Evolutionary conservation across 2,113 vertebrate genomes (phyloP).

Genomic region (Hemicordylus capensis): DNA sequence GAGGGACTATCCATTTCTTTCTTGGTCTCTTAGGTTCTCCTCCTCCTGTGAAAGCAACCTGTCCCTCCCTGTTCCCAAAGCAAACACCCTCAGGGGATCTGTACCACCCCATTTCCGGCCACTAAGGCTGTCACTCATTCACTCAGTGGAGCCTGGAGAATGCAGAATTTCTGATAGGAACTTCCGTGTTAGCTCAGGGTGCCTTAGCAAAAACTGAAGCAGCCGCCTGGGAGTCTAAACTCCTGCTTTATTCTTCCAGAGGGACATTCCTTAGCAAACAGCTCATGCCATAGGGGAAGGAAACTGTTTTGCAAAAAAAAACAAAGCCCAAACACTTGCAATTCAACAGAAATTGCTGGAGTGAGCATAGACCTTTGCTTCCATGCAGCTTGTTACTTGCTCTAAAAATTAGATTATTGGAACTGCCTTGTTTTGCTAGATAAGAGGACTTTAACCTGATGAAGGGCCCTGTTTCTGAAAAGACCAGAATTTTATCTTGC

Average conservation of each 20-base stretch:
- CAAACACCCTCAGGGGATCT: neutral
- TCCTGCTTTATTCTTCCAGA: neutral
- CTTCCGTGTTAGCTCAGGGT: neutral
- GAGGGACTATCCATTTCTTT: neutral
- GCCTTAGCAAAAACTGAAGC: neutral
- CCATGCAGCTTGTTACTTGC: neutral
- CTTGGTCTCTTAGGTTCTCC: neutral
- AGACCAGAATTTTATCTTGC: neutral
- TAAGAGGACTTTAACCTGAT: neutral
- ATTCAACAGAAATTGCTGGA: neutral
- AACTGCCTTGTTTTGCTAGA: neutral
- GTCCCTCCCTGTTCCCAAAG: neutral
- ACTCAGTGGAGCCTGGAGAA: neutral
- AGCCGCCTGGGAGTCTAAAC: neutral
- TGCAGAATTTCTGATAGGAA: neutral
- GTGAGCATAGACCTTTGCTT: neutral
- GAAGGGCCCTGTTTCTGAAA: neutral
- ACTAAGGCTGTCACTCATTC: neutral
- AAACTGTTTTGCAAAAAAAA: neutral
- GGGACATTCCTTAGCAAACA: constrained; percentile 1
- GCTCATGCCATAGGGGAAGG: neutral
- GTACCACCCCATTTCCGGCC: neutral
- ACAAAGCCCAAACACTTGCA: neutral
- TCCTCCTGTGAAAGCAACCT: neutral
- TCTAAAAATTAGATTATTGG: neutral